A percentile compares a stretch with the other conserved stretches of the same genome.
Evolutionary conservation across 2,888 invertebrate species (phyloP).

Genomic region (Tinea trinotella): DNA sequence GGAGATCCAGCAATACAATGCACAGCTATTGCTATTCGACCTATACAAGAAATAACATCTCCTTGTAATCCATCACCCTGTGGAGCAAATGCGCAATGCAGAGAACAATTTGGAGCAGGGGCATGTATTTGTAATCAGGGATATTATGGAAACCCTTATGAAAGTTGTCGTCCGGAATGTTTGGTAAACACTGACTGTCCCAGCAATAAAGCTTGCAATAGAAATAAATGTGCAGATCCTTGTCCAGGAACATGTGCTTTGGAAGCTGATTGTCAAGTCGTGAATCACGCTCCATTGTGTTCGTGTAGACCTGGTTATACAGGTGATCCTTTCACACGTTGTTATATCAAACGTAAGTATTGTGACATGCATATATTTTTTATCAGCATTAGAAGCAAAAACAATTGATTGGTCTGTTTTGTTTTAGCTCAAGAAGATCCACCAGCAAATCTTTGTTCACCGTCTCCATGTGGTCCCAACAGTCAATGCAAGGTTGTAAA

Average conservation of each 20-base stretch:
- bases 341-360: slow-evolving; percentile 50
- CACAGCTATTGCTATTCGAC: slow-evolving; percentile 32
- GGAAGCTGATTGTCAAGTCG: slow-evolving; percentile 82
- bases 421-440: slow-evolving; percentile 39
- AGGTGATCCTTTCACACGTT: slow-evolving; percentile 81
- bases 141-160: slow-evolving; percentile 85
- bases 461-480: slow-evolving; percentile 76
- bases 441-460: slow-evolving; percentile 66
- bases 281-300: slow-evolving; percentile 79
- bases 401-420: background rate
- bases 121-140: slow-evolving; percentile 80
- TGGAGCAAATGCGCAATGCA: slow-evolving; percentile 76
- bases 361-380: slow-evolving; percentile 7
- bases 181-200: slow-evolving; percentile 80
- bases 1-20: slow-evolving; percentile 85
- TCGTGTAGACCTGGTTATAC: slow-evolving; percentile 77
- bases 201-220: slow-evolving; percentile 78
- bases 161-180: slow-evolving; percentile 83
- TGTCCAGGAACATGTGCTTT: slow-evolving; percentile 84
- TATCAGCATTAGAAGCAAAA: no score
- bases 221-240: slow-evolving; percentile 82
- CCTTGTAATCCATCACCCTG: slow-evolving; percentile 76
- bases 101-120: slow-evolving; percentile 70
- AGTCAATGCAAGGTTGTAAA: slow-evolving; percentile 73
- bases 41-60: slow-evolving; percentile 43